Base-by-base conservation (phyloP, 2,888 invertebrate species). In the Rhamnusium bicolor region DNA sequence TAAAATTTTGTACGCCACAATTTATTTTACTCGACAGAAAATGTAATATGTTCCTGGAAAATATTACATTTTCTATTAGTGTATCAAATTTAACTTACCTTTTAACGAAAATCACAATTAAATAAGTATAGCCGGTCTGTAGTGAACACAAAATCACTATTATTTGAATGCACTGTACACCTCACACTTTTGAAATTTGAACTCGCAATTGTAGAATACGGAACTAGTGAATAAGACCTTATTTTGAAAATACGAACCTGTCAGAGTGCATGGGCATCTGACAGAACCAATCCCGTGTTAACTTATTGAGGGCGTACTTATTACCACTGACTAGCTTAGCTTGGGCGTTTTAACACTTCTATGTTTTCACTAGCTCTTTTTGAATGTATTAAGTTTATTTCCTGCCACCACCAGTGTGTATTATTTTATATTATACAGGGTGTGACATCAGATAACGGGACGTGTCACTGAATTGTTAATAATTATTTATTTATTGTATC, bases 61-160 rank as follows among this genome's bases (percentile, higher is more conserved):
- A 6, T 24, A n/a, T n/a, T n/a, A n/a, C n/a, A n/a, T n/a, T n/a
- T n/a, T n/a, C n/a, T 24, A 24, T 4, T 24, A 24, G 6, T 24
- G 6, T 18, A 1, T 1, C 1, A 2, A 14, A 27, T 6, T 66
- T 18, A 53, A 68, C 69, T 69, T 54, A 69, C 69, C 69, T 19
- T 49, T 53, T 40, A 56, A n/a, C 54, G 18, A 62, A 40, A 63
- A 71, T 68, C 58, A 62, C 67, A 69, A 71, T 63, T 68, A n/a
- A 40, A 10, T n/a, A 40, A 40, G 12, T 40, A 1, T n/a, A 40
- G 40, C 71, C 29, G 32, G 56, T 18, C 14, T 56, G 46, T 27
- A 68, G 24, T 62, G 53, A 67, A 72, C 53, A 71, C 65, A 70
- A 75, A 75, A 72, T 75, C 75, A 75, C 76, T 73, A 71, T 73